These are phyloP conservation scores for Callochromis pleurospilus DNA, from an alignment of 2,113 vertebrate genomes.

Conservation along the genomic window DNA sequence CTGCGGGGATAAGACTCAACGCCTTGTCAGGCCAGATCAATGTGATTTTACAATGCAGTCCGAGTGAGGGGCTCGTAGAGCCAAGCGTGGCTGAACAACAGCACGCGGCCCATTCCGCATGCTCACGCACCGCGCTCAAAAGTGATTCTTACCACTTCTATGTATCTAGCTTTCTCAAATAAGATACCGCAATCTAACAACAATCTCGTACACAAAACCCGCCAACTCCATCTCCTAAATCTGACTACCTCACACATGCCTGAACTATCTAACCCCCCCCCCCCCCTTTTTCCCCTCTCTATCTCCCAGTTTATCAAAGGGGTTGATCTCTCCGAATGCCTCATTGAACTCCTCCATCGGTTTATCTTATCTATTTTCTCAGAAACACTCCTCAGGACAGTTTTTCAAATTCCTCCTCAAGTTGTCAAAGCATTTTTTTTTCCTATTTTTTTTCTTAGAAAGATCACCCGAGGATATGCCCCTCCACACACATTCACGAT, in stretches of 20 bases:
- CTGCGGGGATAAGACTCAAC: constrained; percentile 73
- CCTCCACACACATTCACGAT: neutral
- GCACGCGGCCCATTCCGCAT: neutral
- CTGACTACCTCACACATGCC: constrained; percentile 64
- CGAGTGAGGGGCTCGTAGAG: constrained; percentile 42
- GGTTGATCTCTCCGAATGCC: constrained; percentile 55
- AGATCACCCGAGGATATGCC: constrained; percentile 31
- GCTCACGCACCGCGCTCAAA: neutral
- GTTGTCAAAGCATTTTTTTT: constrained; percentile 47
- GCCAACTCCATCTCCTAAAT: constrained; percentile 59
- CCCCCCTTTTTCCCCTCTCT: constrained; percentile 1
- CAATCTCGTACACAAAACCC: constrained; percentile 59
- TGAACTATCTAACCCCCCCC: constrained; percentile 25
- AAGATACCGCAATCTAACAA: constrained; percentile 56
- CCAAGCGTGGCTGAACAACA: constrained; percentile 46
- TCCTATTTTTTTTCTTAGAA: neutral
- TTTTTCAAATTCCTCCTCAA: constrained; percentile 58
- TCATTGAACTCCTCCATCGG: constrained; percentile 58
- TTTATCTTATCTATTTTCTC: constrained; percentile 67
- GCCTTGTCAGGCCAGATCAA: constrained; percentile 78
- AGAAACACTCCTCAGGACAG: constrained; percentile 63
- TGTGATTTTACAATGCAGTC: constrained; percentile 71
- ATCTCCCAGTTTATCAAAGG: constrained; percentile 48
- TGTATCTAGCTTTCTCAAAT: constrained; percentile 28
- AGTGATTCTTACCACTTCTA: constrained; percentile 27